Percentiles rank a stretch among this genome's conserved stretches.
Evolutionary conservation across 2,888 invertebrate species (phyloP).

Genomic region (Brachyopa scutellaris): DNA sequence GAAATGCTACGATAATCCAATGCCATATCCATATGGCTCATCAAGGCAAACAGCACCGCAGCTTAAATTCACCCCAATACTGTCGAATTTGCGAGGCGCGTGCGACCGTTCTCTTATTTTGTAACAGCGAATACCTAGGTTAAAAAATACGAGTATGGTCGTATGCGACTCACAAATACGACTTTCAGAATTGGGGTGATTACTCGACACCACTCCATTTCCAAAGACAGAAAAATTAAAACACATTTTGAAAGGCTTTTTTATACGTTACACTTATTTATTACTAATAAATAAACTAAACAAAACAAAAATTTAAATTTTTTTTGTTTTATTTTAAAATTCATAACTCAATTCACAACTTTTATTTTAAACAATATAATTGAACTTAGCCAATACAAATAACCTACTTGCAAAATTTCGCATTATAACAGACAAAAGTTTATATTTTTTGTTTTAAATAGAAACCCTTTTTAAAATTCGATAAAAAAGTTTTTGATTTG

Average conservation of each 20-base stretch:
- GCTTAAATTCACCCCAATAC: no score
- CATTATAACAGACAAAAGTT: background rate
- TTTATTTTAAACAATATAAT: background rate
- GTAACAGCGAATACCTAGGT: no score
- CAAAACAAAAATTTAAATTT: conserved; percentile 12
- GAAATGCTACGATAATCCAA: no score
- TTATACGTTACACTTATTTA: background rate
- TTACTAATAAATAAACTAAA: conserved; percentile 14
- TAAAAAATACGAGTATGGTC: no score
- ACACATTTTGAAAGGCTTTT: background rate
- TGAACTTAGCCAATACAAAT: background rate
- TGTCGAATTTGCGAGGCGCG: no score
- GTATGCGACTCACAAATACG: no score
- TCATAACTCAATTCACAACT: background rate
- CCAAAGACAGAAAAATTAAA: no score
- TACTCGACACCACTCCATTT: no score
- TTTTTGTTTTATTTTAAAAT: background rate
- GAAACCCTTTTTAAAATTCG: background rate
- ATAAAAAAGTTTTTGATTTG: background rate
- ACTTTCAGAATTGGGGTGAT: no score
- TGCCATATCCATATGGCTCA: no score
- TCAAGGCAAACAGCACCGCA: no score
- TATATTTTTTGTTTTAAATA: conserved; percentile 11
- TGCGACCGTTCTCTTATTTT: no score
- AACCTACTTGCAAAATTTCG: background rate